These are phyloP conservation scores for Nomada flava DNA, from an alignment of 2,888 invertebrate genomes.

Conservation along the genomic window DNA sequence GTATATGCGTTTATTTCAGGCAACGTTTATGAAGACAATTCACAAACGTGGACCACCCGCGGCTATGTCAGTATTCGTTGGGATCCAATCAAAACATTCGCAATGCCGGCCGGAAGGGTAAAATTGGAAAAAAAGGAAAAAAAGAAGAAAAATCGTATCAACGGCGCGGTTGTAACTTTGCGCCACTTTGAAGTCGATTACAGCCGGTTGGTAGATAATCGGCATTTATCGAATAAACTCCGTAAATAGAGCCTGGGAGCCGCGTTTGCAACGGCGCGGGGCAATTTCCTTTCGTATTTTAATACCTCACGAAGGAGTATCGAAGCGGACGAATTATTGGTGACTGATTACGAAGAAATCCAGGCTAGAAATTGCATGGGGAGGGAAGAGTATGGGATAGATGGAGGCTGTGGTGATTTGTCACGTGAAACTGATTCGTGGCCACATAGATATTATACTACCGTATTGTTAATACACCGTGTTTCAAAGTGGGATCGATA, in stretches of 20 bases:
- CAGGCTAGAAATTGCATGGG: not conserved
- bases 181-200: constrained; percentile 40
- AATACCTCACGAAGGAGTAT: not conserved
- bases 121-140: not conserved
- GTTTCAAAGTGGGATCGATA: too few species aligned
- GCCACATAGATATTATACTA: too few species aligned
- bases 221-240: constrained; percentile 40
- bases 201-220: constrained; percentile 21
- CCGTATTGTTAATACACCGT: too few species aligned
- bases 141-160: not conserved
- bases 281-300: constrained; percentile 13
- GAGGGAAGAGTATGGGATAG: not conserved
- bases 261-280: not conserved
- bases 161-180: constrained; percentile 19
- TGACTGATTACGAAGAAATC: not conserved
- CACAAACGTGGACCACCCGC: constrained; percentile 5
- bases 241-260: constrained; percentile 30
- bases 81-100: constrained; percentile 51
- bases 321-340: too few species aligned
- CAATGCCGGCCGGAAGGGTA: not conserved
- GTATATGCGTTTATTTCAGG: constrained; percentile 25
- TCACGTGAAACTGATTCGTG: not conserved
- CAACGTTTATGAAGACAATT: constrained; percentile 50
- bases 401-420: not conserved
- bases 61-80: not conserved